Evolutionary conservation across 2,113 vertebrate species (phyloP), one percentile per base, ranked within the genome.

Genomic region (Cisticola juncidis): DNA sequence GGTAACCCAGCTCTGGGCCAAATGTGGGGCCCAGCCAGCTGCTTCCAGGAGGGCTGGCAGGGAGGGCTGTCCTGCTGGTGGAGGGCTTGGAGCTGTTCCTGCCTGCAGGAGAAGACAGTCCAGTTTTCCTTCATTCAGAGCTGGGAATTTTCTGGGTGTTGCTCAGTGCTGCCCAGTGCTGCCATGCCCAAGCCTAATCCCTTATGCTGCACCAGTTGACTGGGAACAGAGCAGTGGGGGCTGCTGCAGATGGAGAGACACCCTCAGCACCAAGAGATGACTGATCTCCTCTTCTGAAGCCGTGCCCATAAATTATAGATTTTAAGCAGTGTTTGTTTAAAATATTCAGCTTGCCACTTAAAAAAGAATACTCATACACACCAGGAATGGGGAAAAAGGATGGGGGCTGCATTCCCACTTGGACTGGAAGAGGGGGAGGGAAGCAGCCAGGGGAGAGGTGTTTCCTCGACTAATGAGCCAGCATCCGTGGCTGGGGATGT

Each of bases 311-410:
- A 97, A 96, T 96, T 97, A 96, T 97, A 96, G 82, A 97, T 97
- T 96, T 96, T 92, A 97, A 96, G 95, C 93, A 31, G 77, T 94
- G 92, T 96, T 96, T 94, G 88, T 93, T 96, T 97, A 92, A 97
- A 96, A 96, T 97, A 97, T 96, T 96, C 96, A 96, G 88, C 76
- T 83, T 78, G 72, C 93, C 96, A 92, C 92, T 96, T 95, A 57
- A 95, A 97, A 95, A 97, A 94, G 95, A 94, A 94, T 96, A 93
- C 79, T 90, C 64, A 22, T 2, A 56, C 71, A 54, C 64, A 68
- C 56, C 36, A 40, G 64, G 85, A 93, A 62, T 23, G 38, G 88
- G 44, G 60, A 36, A 51, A 77, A 82, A 44, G 26, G 61, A 40
- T 42, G 57, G 57, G 56, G 56, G 72, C 51, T 83, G 82, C 9